phyloP scores from a whole-genome alignment of 2,888 invertebrate genomes.

The Parelbella ahira region DNA sequence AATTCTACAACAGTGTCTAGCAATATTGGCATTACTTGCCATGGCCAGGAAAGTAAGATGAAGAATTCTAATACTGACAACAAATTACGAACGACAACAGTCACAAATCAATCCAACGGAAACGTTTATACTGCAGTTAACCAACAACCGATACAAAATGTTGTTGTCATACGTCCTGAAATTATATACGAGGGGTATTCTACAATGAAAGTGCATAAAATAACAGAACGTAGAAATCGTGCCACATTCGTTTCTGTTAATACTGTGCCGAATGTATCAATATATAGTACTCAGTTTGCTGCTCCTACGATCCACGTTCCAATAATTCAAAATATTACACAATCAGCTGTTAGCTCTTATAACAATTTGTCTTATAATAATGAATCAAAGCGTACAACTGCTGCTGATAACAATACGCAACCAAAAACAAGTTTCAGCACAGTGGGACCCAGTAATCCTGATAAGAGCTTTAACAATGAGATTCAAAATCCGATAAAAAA shows the following conservation, averaged over 20 bases:
- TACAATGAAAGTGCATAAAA: slow-evolving; percentile 35
- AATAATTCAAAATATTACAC: slow-evolving; percentile 26
- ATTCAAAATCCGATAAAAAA: too few species aligned
- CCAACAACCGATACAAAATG: slow-evolving; percentile 43
- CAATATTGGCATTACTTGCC: too few species aligned
- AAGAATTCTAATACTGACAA: neutral
- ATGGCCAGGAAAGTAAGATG: too few species aligned
- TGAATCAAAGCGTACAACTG: too few species aligned
- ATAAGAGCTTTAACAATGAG: too few species aligned
- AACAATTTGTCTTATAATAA: too few species aligned
- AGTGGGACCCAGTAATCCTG: too few species aligned
- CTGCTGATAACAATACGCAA: too few species aligned
- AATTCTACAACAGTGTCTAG: neutral
- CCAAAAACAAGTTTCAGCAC: too few species aligned
- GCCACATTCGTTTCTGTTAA: too few species aligned
- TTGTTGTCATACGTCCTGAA: slow-evolving; percentile 49
- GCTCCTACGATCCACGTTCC: slow-evolving; percentile 41
- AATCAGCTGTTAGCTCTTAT: neutral
- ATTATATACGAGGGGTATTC: slow-evolving; percentile 47
- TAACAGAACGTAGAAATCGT: slow-evolving; percentile 31
- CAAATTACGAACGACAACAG: neutral
- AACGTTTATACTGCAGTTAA: slow-evolving; percentile 29
- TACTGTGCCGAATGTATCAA: slow-evolving; percentile 42
- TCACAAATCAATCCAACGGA: slow-evolving; percentile 4
- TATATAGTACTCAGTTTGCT: slow-evolving; percentile 46